Base-by-base conservation (phyloP, 35 echinoderm and acorn worm genomes). In the Diadema setosum region DNA sequence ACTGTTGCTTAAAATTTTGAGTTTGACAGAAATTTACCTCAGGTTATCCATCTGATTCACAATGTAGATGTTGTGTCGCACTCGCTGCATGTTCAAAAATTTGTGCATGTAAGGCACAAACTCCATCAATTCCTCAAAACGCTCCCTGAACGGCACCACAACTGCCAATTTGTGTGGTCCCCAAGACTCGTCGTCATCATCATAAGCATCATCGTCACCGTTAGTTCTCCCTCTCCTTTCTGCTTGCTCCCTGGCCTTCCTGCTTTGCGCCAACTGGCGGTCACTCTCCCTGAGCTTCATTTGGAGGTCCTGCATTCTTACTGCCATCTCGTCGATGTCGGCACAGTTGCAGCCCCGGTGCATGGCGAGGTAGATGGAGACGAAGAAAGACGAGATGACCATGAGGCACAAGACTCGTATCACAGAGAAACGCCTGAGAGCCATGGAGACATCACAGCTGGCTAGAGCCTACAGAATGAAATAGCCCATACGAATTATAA, bases 51-150 rank as follows among this genome's bases (percentile, higher is more conserved):
- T 94, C 67, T 99, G 96, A 73, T 99, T 99, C 8, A 99, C 85
- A 30, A 99, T 65, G 63, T 86, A 89, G 46, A 99, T 81, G 17
- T 89, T 81, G 90, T 99, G 96, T 12, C 89, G 63, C 20, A 99
- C 70, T 60, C 65, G 88, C 89, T 99, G 96, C 58, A 87, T 88
- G 7, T 86, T 65, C 34, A 99, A 85, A 92, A 81, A 99, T 65
- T 94, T 99, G 45, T 99, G 89, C 92, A 99, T 92, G 45, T 87
- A 99, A 2, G 96, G 96, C 9, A 94, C 86, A 89, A 99, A 99
- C 74, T 99, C 93, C 88, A 99, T 88, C 4, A 99, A 48, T 83
- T 99, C 96, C 46, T 99, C 96, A 94, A 99, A 94, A 52, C 96
- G 88, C 21, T 99, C 93, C 49, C 96, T 83, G 74, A 86, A 94